Evolutionary conservation across 2,797 vertebrate genomes (phyloP).

Genomic region (Sarcoramphus papa): DNA sequence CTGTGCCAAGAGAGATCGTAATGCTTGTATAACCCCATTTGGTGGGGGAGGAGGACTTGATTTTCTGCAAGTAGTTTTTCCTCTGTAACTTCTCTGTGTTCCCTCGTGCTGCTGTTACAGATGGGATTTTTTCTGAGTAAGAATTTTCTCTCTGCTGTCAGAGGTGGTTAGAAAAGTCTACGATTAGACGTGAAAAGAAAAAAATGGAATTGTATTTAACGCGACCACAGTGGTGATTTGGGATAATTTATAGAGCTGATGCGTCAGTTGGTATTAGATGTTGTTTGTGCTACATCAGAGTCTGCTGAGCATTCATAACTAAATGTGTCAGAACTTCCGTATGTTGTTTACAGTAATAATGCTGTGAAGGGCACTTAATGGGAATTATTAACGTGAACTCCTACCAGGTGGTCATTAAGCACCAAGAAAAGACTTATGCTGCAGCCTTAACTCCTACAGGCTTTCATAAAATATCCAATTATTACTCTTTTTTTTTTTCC

Average conservation of each 20-base stretch:
- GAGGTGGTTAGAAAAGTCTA: not conserved
- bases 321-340: not conserved
- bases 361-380: not conserved
- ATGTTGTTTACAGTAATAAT: not conserved
- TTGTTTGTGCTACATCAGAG: not conserved
- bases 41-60: not conserved
- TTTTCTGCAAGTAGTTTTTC: not conserved
- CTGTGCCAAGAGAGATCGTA: not conserved
- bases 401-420: conserved; percentile 4
- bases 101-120: not conserved
- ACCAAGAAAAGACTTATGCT: not conserved
- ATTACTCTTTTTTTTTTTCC: not conserved
- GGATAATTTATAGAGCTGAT: not conserved
- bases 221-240: not conserved
- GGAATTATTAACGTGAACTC: not conserved
- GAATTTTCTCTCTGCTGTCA: not conserved
- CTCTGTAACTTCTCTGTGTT: not conserved
- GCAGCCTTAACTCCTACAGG: not conserved
- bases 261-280: not conserved
- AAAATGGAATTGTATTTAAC: not conserved
- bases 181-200: not conserved
- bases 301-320: not conserved
- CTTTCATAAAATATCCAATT: not conserved
- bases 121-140: not conserved
- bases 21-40: not conserved